Evolutionary conservation across 1,140 invertebrate genomes (phyloP), one percentile per base, ranked within the genome.

Genomic region (Harpegnathos saltator): DNA sequence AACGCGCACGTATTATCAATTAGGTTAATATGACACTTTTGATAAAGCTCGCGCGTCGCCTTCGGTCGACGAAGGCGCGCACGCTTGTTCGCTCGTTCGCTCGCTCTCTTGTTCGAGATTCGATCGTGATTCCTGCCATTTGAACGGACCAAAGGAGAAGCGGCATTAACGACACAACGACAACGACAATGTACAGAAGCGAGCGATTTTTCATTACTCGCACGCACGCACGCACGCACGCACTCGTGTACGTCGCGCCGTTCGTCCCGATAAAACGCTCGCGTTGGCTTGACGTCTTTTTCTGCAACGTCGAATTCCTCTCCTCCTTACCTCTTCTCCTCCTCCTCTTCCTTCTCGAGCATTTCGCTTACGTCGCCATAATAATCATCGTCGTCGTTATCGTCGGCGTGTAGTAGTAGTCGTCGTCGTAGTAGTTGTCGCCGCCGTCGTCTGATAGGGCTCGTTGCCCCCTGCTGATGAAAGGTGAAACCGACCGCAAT

Each of bases 401-500:
- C 54, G 61, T 54, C 5, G 38, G 61, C 50, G 75, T 33, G 24
- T 78, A 22, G 19, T 38, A 12, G 12, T 81, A 29, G 56, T 73
- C 56, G 62, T 63, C 44, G 61, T 59, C 11, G 12, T 74, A 29
- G 61, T 77, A 50, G 56, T 63, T 54, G 61, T 59, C 4, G 44
- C 68, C 44, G 75, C 38, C 22, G 62, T 38, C 62, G 80, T 90
- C 71, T 84, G 82, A 80, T 81, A 85, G 61, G 33, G 73, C 84
- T 85, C 59, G 77, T 86, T 88, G 73, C 72, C 82, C 65, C 75
- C 73, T 78, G 73, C 63, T 74, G 71, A 81, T 84, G 65, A 78
- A 84, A 88, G 81, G 82, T 89, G 61, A 89, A 82, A 77, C 73
- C 48, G 54, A 48, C 33, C 48, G 56, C 85, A 56, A 82, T 83